Percentiles rank a stretch among this genome's conserved stretches.
Conservation (phyloP, 2,888 invertebrate genomes). For the Acrobasis suavella region DNA sequence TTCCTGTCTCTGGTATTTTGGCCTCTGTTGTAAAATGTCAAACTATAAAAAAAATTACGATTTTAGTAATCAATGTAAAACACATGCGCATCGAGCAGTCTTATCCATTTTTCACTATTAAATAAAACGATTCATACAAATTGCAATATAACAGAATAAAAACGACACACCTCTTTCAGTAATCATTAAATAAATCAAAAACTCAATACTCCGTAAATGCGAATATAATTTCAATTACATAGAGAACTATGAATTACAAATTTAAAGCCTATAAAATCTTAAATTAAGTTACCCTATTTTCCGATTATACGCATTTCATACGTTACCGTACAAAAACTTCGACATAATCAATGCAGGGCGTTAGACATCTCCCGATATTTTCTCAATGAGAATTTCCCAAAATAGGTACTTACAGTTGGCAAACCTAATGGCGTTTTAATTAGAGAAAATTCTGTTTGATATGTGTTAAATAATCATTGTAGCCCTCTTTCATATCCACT, state of each 20-base stretch:
- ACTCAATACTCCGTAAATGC: conserved; percentile 63
- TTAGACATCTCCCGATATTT: conserved; percentile 25
- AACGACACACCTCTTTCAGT: conserved; percentile 39
- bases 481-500: too few species aligned
- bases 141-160: conserved; percentile 45
- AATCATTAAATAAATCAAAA: conserved; percentile 40
- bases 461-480: too few species aligned
- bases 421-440: conserved; percentile 26
- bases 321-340: conserved; percentile 56
- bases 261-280: conserved; percentile 73
- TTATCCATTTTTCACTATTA: conserved; percentile 67
- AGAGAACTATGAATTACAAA: conserved; percentile 57
- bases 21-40: conserved; percentile 29
- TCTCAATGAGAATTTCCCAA: neutral
- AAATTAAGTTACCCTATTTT: conserved; percentile 66
- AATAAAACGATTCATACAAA: conserved; percentile 55
- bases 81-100: conserved; percentile 69
- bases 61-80: conserved; percentile 64
- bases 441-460: neutral
- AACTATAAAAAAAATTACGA: conserved; percentile 29
- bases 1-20: too few species aligned
- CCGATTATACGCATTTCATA: conserved; percentile 72
- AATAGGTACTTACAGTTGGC: too few species aligned
- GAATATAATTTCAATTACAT: conserved; percentile 55
- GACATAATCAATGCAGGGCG: conserved; percentile 72